Evolutionary conservation across 2,888 invertebrate species (phyloP).

Genomic region (Caenorhabditis afra): DNA sequence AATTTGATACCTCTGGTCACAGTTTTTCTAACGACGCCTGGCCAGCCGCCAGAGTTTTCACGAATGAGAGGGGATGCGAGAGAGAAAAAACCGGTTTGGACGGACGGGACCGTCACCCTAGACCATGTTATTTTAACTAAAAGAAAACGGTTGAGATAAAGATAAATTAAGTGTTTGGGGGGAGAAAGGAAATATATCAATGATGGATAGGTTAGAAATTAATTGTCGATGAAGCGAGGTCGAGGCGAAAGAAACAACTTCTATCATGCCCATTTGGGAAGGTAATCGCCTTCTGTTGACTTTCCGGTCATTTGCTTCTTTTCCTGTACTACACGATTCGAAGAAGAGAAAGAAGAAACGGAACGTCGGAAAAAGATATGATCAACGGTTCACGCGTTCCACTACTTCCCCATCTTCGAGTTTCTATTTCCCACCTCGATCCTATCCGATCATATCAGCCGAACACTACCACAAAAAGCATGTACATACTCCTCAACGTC

Average conservation of each 20-base stretch:
- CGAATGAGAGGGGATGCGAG: not conserved
- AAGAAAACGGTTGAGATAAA: constrained; percentile 53
- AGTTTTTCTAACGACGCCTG: too few relatives aligned
- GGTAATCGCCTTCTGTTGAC: not conserved
- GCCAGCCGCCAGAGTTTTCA: too few relatives aligned
- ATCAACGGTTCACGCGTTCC: constrained; percentile 27
- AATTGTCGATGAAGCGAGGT: constrained; percentile 25
- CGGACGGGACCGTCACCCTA: constrained; percentile 20
- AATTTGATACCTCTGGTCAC: constrained; percentile 43
- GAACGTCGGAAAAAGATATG: not conserved
- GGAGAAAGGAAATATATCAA: constrained; percentile 31
- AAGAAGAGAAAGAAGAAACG: too few relatives aligned
- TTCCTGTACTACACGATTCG: not conserved
- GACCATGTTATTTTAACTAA: constrained; percentile 55
- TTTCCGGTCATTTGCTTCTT: not conserved
- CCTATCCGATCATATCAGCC: too few relatives aligned
- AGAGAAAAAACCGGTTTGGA: constrained; percentile 35
- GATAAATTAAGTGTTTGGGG: constrained; percentile 37
- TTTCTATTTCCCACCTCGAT: too few relatives aligned
- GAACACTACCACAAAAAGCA: constrained; percentile 40
- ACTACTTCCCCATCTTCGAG: constrained; percentile 1
- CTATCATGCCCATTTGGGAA: too few relatives aligned
- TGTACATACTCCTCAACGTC: constrained; percentile 22
- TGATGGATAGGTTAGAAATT: constrained; percentile 52
- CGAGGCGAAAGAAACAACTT: too few relatives aligned